A percentile compares a stretch with the other conserved stretches of the same genome.
Conservation (phyloP, 2,797 vertebrate species). For the Arctocebus calabarensis region DNA sequence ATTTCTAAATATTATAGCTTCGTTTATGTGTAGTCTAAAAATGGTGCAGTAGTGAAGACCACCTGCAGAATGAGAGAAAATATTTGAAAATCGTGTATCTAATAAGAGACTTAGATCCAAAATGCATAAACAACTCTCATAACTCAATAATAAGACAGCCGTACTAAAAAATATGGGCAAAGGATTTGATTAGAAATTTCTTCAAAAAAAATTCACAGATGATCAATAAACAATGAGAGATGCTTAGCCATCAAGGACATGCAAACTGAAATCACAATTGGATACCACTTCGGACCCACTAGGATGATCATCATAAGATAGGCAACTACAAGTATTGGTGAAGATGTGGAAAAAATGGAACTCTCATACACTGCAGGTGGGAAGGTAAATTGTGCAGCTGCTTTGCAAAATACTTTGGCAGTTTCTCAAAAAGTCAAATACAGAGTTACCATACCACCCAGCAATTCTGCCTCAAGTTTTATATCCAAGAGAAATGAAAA, state of each 20-base stretch:
- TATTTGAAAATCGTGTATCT: neutral
- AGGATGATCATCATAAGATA: neutral
- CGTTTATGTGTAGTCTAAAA: neutral
- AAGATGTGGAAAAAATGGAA: neutral
- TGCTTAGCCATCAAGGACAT: neutral
- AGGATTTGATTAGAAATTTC: neutral
- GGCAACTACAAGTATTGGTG: neutral
- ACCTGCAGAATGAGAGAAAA: neutral
- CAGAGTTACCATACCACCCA: neutral
- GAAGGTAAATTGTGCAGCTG: neutral
- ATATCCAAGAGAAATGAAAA: slow-evolving; percentile 5
- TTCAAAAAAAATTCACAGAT: slow-evolving; percentile 34
- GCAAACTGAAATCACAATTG: neutral
- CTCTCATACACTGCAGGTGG: neutral
- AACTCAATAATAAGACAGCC: neutral
- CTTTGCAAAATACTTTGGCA: slow-evolving; percentile 1
- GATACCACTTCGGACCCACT: neutral
- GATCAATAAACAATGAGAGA: neutral
- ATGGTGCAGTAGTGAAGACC: neutral
- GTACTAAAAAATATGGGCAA: neutral
- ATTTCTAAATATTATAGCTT: neutral
- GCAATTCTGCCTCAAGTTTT: neutral
- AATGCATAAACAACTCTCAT: slow-evolving; percentile 9
- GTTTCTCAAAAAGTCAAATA: slow-evolving; percentile 14
- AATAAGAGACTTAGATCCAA: neutral